Conservation (phyloP, 2,113 vertebrate species). For the Bothrops jararaca region DNA sequence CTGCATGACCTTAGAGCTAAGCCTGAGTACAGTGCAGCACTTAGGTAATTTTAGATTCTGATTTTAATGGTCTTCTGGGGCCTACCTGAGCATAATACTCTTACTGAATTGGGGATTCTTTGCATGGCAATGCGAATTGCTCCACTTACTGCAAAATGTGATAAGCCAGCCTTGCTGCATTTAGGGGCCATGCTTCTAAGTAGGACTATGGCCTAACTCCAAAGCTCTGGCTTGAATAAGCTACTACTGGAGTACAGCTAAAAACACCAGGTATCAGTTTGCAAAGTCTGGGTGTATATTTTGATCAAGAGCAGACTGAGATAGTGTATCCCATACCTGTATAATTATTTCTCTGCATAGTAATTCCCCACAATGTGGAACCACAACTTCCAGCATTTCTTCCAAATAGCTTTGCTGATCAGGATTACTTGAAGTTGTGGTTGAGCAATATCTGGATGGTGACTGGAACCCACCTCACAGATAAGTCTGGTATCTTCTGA, state of each 20-base stretch:
- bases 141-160: neutral
- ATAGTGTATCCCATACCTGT: neutral
- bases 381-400: neutral
- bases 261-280: neutral
- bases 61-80: neutral
- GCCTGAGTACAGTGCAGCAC: no score
- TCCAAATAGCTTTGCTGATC: neutral
- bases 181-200: neutral
- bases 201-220: neutral
- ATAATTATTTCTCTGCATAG: neutral
- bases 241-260: neutral
- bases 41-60: neutral
- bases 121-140: neutral
- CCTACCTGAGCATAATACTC: neutral
- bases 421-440: neutral
- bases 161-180: neutral
- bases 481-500: neutral
- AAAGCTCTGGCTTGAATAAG: neutral
- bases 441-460: neutral
- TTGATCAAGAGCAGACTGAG: neutral
- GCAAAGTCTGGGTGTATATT: neutral
- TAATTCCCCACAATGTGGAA: neutral
- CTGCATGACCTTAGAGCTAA: neutral
- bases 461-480: neutral
- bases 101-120: neutral